Conservation (phyloP, 2,113 vertebrate genomes). For the Phyllopteryx taeniolatus region DNA sequence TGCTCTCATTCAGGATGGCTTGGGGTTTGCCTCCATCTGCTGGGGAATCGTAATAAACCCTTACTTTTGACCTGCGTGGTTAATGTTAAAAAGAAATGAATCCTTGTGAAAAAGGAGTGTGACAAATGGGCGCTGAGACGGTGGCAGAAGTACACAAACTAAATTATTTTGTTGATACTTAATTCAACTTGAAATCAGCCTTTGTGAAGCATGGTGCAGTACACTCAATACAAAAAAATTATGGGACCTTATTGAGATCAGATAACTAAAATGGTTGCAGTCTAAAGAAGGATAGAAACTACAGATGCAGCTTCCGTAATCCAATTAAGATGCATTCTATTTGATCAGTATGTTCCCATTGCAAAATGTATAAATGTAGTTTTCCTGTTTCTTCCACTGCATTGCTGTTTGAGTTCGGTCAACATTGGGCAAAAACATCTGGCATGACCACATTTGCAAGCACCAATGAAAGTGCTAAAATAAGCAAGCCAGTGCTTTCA, state of each 20-base stretch:
- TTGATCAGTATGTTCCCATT: neutral
- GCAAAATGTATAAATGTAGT: neutral
- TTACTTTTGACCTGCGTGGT: neutral
- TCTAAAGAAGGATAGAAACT: neutral
- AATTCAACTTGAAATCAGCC: neutral
- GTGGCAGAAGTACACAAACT: neutral
- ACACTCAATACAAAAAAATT: neutral
- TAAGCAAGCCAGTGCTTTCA: neutral
- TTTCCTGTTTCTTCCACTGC: neutral
- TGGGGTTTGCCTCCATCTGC: conserved; percentile 53
- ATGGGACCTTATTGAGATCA: neutral
- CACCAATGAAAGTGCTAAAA: conserved; percentile 11
- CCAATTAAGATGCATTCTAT: neutral
- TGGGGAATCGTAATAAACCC: conserved; percentile 28
- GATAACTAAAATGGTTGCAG: neutral
- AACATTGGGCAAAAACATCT: conserved; percentile 21
- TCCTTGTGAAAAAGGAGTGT: neutral
- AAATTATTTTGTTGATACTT: neutral
- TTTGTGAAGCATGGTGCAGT: neutral
- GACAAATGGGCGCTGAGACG: neutral
- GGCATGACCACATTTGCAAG: conserved; percentile 25
- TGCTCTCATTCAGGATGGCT: neutral
- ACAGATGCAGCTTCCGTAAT: neutral
- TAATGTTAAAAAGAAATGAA: neutral
- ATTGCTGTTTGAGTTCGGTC: conserved; percentile 34